A percentile compares a stretch with the other conserved stretches of the same genome.
phyloP scores from a whole-genome alignment of 2,888 invertebrate genomes.

The Cephus spinipes region DNA sequence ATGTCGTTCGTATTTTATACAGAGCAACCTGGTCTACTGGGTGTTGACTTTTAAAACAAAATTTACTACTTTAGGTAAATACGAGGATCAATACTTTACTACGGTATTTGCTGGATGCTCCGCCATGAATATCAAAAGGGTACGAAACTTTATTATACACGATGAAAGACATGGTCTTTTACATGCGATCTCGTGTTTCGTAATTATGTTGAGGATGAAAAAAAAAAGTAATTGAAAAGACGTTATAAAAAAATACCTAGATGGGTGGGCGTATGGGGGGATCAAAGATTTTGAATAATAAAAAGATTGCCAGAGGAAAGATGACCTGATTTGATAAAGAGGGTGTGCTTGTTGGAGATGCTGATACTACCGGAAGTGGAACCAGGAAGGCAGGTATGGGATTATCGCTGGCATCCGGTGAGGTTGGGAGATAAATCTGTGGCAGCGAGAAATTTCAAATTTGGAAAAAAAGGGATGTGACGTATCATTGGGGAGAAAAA shows the following conservation, averaged over 20 bases:
- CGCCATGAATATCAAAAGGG: background rate
- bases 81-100: background rate
- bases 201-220: background rate
- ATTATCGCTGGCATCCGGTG: background rate
- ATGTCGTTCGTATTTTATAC: too few relatives aligned
- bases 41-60: too few relatives aligned
- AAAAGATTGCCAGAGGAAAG: background rate
- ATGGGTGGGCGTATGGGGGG: background rate
- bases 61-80: background rate
- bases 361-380: background rate
- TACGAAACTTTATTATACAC: background rate
- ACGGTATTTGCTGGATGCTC: background rate
- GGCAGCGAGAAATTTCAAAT: background rate
- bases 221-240: background rate
- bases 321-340: background rate
- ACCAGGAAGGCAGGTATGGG: background rate
- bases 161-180: background rate
- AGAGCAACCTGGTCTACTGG: too few relatives aligned
- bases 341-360: background rate
- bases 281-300: background rate
- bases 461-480: background rate
- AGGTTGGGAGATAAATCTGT: background rate
- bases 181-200: background rate
- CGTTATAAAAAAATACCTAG: background rate
- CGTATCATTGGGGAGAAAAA: background rate